A percentile compares a stretch with the other conserved stretches of the same genome.
Conservation (phyloP, 1,140 invertebrate species). For the Trichoplusia ni region DNA sequence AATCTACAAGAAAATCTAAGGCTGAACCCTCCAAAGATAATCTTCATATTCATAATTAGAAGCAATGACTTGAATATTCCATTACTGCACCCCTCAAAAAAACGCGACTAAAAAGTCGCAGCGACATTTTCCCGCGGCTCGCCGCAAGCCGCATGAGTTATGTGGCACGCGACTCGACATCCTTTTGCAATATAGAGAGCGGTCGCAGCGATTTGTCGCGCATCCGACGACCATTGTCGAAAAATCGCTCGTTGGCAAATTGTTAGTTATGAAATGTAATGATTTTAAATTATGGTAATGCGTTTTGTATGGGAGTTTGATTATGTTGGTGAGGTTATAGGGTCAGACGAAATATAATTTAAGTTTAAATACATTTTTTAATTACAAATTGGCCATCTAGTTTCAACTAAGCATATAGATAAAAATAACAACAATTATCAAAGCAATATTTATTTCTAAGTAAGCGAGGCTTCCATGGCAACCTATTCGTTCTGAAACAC, state of each 20-base stretch:
- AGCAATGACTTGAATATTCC: conserved; percentile 39
- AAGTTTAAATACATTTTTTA: no score
- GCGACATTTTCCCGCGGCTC: conserved; percentile 10
- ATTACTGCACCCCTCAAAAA: conserved; percentile 30
- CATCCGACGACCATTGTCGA: conserved; percentile 34
- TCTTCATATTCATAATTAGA: conserved; percentile 16
- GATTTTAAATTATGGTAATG: not conserved
- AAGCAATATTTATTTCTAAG: no score
- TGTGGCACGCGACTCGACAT: conserved; percentile 47
- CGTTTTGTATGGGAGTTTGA: not conserved
- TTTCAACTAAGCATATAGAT: no score
- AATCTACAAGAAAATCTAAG: not conserved
- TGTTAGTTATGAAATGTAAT: conserved; percentile 16
- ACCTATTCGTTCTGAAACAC: no score
- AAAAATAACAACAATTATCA: no score
- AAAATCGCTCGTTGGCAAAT: conserved; percentile 27
- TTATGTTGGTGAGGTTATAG: no score
- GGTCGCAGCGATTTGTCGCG: conserved; percentile 46
- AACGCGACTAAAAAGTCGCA: conserved; percentile 16
- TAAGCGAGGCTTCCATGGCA: no score
- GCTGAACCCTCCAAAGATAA: not conserved
- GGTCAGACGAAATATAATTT: no score
- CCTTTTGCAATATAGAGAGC: conserved; percentile 48
- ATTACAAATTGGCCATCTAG: no score
- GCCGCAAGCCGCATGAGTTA: conserved; percentile 33